Percentiles rank a stretch among this genome's conserved stretches.
These are phyloP conservation scores for Molossus molossus DNA, from an alignment of 2,797 vertebrate genomes.

Conservation along the genomic window DNA sequence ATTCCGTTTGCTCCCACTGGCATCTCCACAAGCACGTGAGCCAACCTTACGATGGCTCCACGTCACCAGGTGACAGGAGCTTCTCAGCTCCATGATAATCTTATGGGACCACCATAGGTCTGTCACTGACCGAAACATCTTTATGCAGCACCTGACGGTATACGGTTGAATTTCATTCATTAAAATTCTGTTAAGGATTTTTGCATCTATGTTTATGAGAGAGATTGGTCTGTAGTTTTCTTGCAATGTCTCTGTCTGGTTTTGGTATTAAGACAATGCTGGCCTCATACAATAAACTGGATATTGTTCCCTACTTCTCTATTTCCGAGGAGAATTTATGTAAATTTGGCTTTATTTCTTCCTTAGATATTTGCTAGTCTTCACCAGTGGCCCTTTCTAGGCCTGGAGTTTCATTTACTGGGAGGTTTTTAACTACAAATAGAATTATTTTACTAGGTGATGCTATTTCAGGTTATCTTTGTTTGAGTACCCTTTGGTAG, in stretches of 20 bases:
- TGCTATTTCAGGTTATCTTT: neutral
- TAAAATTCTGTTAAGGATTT: conserved; percentile 51
- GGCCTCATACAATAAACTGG: neutral
- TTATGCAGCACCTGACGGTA: neutral
- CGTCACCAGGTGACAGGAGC: neutral
- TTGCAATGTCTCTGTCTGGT: neutral
- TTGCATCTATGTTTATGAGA: conserved; percentile 14
- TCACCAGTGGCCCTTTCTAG: neutral
- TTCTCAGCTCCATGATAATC: neutral
- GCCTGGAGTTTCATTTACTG: neutral
- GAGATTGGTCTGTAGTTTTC: neutral
- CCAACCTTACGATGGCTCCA: neutral
- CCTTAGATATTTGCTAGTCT: neutral
- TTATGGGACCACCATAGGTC: neutral
- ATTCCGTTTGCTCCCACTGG: no score
- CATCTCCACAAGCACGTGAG: neutral
- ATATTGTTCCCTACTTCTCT: neutral
- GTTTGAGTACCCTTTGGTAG: neutral
- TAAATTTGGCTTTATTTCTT: conserved; percentile 31
- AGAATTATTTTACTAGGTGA: conserved; percentile 29
- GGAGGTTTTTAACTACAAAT: conserved; percentile 32
- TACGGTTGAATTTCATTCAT: neutral
- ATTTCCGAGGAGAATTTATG: neutral
- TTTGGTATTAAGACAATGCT: conserved; percentile 38
- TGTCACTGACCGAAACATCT: neutral